Evolutionary conservation across 1,140 invertebrate species (phyloP).

Genomic region (Eueides isabella): DNA sequence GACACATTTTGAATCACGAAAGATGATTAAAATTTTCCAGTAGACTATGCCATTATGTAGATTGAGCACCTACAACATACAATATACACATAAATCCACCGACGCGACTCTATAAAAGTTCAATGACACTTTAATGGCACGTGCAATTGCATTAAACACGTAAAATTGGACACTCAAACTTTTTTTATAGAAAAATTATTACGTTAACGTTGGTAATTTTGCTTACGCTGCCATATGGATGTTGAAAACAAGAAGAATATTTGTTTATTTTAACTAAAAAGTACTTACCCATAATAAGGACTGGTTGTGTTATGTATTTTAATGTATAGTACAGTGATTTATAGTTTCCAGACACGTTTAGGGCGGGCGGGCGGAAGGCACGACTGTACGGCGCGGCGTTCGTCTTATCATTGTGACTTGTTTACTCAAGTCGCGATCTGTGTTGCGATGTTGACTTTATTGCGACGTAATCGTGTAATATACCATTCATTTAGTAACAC

Average conservation of each 20-base stretch:
- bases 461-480: constrained; percentile 57
- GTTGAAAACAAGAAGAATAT: not conserved
- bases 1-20: not conserved
- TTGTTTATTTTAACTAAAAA: not conserved
- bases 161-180: constrained; percentile 5
- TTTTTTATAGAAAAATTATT: not conserved
- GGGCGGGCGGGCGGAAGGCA: constrained; percentile 63
- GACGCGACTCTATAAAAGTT: constrained; percentile 45
- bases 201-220: not conserved
- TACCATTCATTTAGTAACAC: constrained; percentile 44
- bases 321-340: constrained; percentile 25
- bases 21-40: constrained; percentile 39
- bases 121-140: constrained; percentile 26
- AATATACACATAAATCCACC: constrained; percentile 42
- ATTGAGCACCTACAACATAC: constrained; percentile 40
- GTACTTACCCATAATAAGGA: constrained; percentile 54
- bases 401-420: constrained; percentile 71
- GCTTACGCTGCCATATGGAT: constrained; percentile 37
- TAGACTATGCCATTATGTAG: constrained; percentile 54
- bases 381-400: constrained; percentile 61
- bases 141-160: constrained; percentile 14
- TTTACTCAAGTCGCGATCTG: constrained; percentile 64
- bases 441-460: constrained; percentile 65
- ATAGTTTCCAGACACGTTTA: constrained; percentile 49
- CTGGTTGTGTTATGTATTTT: constrained; percentile 13